Evolutionary conservation across 2,113 vertebrate genomes (phyloP), one percentile per base, ranked within the genome.

Genomic region (Rhipidura dahli): DNA sequence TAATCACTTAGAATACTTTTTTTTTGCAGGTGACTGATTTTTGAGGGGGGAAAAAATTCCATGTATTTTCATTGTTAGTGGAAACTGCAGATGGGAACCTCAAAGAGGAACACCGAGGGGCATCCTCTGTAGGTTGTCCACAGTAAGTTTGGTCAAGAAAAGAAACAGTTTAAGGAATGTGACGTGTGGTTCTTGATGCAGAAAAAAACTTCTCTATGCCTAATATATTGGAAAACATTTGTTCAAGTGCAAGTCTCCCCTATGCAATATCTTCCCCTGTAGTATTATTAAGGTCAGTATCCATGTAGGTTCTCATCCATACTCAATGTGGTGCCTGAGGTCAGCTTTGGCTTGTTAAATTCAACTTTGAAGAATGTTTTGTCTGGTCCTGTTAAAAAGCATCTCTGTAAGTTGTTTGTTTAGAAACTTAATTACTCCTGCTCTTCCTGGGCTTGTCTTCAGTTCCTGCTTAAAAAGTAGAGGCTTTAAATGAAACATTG

Each of bases 181-280:
- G 94, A 92, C 60, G 0, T 86, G 68, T 1, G 7, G 79, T 89
- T 89, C 93, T 66, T 84, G 93, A 89, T 94, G 94, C 90, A 94
- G 94, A 96, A 96, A 71, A 96, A 96, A 92, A 60, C 79, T 90
- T 80, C 83, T n/a, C 20, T 88, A 0, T 95, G 93, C 76, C 60
- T 96, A 96, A 95, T 89, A 96, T 22, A 68, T 83, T 93, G 93
- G 93, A 95, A 96, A 87, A 89, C 28, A 87, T 92, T 97, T 95
- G 85, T 86, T 89, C 24, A 54, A 83, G 76, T 92, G 56, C 68
- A 53, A 0, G 10, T 83, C 64, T 73, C 56, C 63, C 27, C 15
- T 22, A 3, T 66, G 68, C 56, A 88, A 11, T 73, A 88, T 70
- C 59, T 90, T 6, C 47, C 64, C 35, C 54, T 39, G 51, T 92